Evolutionary conservation across 2,797 vertebrate genomes (phyloP).

Genomic region (Myoxocephalus aenaeus): DNA sequence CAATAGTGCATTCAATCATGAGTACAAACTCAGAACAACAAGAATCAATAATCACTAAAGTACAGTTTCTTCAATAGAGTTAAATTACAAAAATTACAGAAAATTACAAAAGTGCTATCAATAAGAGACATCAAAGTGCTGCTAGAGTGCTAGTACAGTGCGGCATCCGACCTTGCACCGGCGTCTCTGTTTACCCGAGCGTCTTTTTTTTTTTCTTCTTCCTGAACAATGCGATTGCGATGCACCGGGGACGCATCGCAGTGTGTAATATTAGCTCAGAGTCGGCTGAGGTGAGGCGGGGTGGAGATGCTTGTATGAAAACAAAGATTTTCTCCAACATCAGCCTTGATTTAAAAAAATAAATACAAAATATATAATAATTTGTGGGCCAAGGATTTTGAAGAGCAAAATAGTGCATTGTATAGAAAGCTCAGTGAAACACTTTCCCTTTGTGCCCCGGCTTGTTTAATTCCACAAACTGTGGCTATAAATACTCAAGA

Average conservation of each 20-base stretch:
- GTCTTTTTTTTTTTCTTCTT: background rate
- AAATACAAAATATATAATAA: too few species aligned
- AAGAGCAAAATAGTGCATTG: background rate
- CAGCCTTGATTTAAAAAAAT: constrained; percentile 15
- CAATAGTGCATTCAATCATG: too few species aligned
- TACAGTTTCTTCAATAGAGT: too few species aligned
- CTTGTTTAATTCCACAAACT: constrained; percentile 22
- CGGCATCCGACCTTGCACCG: background rate
- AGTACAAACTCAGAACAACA: too few species aligned
- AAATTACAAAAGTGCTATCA: too few species aligned
- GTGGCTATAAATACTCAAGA: background rate
- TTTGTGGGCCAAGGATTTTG: constrained; percentile 6
- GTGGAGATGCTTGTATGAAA: constrained; percentile 9
- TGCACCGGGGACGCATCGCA: constrained; percentile 19
- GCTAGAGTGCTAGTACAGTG: too few species aligned
- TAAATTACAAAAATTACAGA: too few species aligned
- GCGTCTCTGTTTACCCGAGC: constrained; percentile 12
- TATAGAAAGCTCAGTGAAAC: constrained; percentile 4
- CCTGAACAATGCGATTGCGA: constrained; percentile 24
- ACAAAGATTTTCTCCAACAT: constrained; percentile 12
- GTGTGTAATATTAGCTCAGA: constrained; percentile 3
- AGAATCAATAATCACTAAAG: too few species aligned
- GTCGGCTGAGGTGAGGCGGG: constrained; percentile 15
- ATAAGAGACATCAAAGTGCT: too few species aligned
- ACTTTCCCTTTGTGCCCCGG: background rate